Evolutionary conservation across 2,888 invertebrate species (phyloP).

Genomic region (Drosophila silvestris): DNA sequence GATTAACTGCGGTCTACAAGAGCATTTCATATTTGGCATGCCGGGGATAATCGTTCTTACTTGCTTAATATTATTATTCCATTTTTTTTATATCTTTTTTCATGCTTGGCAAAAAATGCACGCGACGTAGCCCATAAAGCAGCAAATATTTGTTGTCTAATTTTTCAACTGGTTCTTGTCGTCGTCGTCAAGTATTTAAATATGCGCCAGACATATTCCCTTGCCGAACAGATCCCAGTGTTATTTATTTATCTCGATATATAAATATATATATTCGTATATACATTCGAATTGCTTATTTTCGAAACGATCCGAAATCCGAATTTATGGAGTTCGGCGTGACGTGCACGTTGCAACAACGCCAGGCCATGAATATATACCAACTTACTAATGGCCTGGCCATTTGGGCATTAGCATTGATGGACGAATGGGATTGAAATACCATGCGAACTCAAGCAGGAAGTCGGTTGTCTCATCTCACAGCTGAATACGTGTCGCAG

Average conservation of each 20-base stretch:
- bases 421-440: neutral
- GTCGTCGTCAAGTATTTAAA: conserved; percentile 41
- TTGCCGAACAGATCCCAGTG: conserved; percentile 6
- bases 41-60: neutral
- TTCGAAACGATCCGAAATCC: conserved; percentile 30
- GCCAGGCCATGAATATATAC: conserved; percentile 16
- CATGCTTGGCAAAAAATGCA: conserved; percentile 50
- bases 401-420: conserved; percentile 7
- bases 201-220: conserved; percentile 62
- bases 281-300: conserved; percentile 21
- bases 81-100: neutral
- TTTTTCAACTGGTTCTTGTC: conserved; percentile 70
- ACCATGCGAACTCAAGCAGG: conserved; percentile 8
- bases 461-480: conserved; percentile 5
- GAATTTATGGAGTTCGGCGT: conserved; percentile 52
- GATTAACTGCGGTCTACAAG: neutral
- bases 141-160: conserved; percentile 57
- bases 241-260: conserved; percentile 39
- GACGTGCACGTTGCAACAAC: conserved; percentile 10
- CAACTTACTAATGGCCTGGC: neutral
- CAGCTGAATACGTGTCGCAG: neutral
- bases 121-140: conserved; percentile 67
- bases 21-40: neutral
- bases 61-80: conserved; percentile 1
- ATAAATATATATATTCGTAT: conserved; percentile 1